Evolutionary conservation across 2,888 invertebrate genomes (phyloP).

Genomic region (Cephalotes varians): DNA sequence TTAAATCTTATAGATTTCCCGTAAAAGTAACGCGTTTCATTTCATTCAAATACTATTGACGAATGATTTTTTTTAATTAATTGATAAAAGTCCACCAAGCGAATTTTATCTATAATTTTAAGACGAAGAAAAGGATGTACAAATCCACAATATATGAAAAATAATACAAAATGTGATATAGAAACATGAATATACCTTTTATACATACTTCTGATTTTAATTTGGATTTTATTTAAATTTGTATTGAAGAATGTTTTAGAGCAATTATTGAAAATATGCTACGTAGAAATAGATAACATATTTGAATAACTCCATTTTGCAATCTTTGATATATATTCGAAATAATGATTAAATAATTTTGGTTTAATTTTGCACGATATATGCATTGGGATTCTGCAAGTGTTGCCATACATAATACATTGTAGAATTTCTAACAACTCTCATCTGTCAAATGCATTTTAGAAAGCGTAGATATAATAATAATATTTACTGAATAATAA

Average conservation of each 20-base stretch:
- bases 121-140: background rate
- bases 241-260: background rate
- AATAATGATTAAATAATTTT: slow-evolving; percentile 7
- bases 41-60: background rate
- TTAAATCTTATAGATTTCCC: background rate
- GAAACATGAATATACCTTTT: background rate
- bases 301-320: background rate
- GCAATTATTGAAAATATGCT: slow-evolving; percentile 1
- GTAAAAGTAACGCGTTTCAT: background rate
- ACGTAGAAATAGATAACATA: background rate
- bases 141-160: background rate
- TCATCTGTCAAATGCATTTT: slow-evolving; percentile 3
- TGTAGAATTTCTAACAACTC: slow-evolving; percentile 3
- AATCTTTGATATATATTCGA: background rate
- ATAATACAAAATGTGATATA: background rate
- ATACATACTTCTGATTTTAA: background rate
- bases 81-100: background rate
- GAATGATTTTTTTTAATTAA: background rate
- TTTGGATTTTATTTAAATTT: slow-evolving; percentile 5
- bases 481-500: slow-evolving; percentile 16
- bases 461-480: background rate
- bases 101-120: background rate
- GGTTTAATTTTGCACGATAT: background rate
- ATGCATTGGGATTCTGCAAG: background rate
- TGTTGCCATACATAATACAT: background rate